phyloP scores from a whole-genome alignment of 2,797 vertebrate species.

The Periophthalmus magnuspinnatus region DNA sequence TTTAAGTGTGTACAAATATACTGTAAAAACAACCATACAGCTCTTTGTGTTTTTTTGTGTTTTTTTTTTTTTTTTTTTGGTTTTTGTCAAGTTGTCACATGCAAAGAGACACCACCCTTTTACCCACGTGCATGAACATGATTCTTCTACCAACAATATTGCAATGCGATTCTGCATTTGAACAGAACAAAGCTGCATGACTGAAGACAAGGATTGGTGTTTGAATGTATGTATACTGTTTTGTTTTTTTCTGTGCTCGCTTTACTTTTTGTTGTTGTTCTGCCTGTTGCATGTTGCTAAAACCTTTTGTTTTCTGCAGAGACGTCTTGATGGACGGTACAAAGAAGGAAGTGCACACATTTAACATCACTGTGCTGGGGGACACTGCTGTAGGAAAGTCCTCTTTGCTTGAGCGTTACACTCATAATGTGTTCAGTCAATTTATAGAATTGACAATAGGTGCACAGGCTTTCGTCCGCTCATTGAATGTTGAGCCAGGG shows the following conservation, averaged over 20 bases:
- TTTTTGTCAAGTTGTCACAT: background rate
- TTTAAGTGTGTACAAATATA: background rate
- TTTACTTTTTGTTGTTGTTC: background rate
- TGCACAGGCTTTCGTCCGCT: constrained; percentile 85
- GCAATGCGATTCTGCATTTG: background rate
- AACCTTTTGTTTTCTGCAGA: background rate
- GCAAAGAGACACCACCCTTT: background rate
- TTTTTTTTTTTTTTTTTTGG: too few relatives aligned
- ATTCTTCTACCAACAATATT: background rate
- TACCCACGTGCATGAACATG: background rate
- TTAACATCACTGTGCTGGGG: constrained; percentile 87
- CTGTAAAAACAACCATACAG: background rate
- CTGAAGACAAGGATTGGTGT: background rate
- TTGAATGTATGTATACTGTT: background rate
- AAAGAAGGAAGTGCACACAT: constrained; percentile 88
- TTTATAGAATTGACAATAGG: constrained; percentile 84
- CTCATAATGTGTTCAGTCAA: constrained; percentile 79
- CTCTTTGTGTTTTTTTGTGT: background rate
- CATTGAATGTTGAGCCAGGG: constrained; percentile 82
- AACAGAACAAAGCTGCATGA: background rate
- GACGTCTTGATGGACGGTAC: constrained; percentile 75
- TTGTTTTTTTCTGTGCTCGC: background rate
- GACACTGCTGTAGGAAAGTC: constrained; percentile 88
- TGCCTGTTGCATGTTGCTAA: background rate
- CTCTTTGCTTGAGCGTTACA: constrained; percentile 80